Evolutionary conservation across 1,140 invertebrate genomes (phyloP).

Genomic region (Drosophila navojoa): DNA sequence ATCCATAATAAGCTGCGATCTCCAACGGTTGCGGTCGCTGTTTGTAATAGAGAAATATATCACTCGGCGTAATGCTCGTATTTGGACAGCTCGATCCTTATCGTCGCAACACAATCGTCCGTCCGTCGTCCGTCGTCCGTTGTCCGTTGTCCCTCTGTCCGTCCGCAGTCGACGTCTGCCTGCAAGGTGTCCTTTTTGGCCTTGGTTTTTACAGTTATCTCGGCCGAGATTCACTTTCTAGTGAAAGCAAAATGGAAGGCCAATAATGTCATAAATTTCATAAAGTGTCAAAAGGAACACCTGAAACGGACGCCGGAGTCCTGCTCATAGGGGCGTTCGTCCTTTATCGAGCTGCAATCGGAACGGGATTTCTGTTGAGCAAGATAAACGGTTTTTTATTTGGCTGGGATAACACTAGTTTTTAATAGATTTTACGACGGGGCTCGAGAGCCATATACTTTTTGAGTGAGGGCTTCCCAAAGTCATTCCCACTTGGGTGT

Average conservation of each 20-base stretch:
- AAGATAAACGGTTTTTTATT: constrained; percentile 28
- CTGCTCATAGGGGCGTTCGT: constrained; percentile 60
- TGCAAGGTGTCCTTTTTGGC: constrained; percentile 41
- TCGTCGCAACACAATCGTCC: constrained; percentile 39
- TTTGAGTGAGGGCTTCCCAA: background rate
- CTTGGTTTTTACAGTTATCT: constrained; percentile 69
- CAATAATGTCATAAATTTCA: constrained; percentile 82
- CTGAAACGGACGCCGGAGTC: constrained; percentile 39
- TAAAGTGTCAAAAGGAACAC: constrained; percentile 80
- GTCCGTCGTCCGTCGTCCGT: background rate
- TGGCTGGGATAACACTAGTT: background rate
- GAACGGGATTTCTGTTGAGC: constrained; percentile 21
- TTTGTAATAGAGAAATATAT: constrained; percentile 80
- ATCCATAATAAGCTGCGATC: background rate
- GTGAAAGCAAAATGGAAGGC: constrained; percentile 46
- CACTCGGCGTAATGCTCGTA: constrained; percentile 43
- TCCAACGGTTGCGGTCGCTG: constrained; percentile 21
- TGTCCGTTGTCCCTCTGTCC: no score
- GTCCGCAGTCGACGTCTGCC: constrained; percentile 27
- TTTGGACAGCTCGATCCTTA: constrained; percentile 58
- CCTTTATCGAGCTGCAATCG: constrained; percentile 41
- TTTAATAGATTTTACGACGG: no score
- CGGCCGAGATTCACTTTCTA: constrained; percentile 60
- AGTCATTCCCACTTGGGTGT: background rate
- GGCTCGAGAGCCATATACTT: background rate